These are phyloP conservation scores for Chalcis sispes DNA, from an alignment of 2,888 invertebrate species.

Conservation along the genomic window DNA sequence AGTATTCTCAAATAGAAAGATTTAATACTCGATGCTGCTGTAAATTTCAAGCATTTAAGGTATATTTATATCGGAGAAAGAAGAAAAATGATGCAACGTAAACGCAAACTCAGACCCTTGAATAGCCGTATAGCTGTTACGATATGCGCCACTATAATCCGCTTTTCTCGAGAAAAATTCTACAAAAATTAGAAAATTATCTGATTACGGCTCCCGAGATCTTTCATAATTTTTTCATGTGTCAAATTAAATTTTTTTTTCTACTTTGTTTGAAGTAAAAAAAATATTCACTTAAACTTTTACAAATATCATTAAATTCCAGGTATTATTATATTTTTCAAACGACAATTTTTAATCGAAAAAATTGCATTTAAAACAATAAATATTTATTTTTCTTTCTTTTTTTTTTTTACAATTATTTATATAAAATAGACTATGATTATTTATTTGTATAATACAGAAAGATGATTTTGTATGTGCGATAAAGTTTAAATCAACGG, in stretches of 20 bases:
- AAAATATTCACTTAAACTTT: too few species aligned
- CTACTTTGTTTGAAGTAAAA: too few species aligned
- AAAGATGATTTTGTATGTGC: neutral
- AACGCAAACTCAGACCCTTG: neutral
- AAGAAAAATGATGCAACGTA: neutral
- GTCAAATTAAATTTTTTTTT: too few species aligned
- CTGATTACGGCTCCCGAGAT: conserved; percentile 5
- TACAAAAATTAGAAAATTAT: conserved; percentile 13
- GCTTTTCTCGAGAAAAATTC: neutral
- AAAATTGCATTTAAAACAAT: too few species aligned
- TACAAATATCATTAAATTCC: too few species aligned
- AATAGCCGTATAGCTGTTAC: neutral
- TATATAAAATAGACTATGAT: neutral
- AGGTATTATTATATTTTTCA: too few species aligned
- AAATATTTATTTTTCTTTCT: neutral
- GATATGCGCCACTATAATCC: conserved; percentile 1
- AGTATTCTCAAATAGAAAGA: neutral
- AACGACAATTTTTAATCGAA: neutral
- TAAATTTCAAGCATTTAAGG: neutral
- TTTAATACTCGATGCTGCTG: too few species aligned
- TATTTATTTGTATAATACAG: neutral
- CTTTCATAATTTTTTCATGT: too few species aligned
- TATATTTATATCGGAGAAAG: neutral
- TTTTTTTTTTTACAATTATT: neutral
- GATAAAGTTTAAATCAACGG: conserved; percentile 21